These are phyloP conservation scores for Harpagoxenus sublaevis DNA, from an alignment of 2,888 invertebrate species.

Conservation along the genomic window DNA sequence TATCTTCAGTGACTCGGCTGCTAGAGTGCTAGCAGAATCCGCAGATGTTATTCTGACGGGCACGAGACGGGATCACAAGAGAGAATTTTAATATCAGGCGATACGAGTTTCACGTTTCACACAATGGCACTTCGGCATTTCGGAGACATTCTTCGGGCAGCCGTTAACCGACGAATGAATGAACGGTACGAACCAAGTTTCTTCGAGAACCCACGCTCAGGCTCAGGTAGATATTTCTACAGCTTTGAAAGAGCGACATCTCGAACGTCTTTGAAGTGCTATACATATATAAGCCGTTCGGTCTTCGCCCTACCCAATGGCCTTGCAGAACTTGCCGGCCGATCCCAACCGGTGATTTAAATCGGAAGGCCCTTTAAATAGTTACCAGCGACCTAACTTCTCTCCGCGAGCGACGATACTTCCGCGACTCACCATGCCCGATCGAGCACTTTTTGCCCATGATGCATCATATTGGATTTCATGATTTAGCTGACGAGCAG, in stretches of 20 bases:
- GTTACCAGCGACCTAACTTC: background rate
- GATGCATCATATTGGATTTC: constrained; percentile 23
- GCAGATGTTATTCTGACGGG: background rate
- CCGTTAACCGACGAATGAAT: background rate
- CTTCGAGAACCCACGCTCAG: constrained; percentile 37
- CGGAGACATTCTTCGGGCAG: background rate
- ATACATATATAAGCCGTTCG: background rate
- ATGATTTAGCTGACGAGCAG: constrained; percentile 9
- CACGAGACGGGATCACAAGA: background rate
- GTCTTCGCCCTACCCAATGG: too few relatives aligned
- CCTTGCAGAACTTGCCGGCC: background rate
- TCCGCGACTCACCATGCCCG: background rate
- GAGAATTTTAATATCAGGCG: background rate
- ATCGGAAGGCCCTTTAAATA: constrained; percentile 67
- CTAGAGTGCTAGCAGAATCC: background rate
- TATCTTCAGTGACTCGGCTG: background rate
- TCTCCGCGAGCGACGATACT: background rate
- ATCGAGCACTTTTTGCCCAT: background rate
- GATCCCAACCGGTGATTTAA: constrained; percentile 67
- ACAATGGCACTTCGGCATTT: background rate
- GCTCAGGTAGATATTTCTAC: constrained; percentile 20
- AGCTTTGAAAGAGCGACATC: background rate
- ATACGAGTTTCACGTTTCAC: background rate
- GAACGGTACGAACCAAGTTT: constrained; percentile 42
- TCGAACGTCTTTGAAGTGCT: background rate